Evolutionary conservation across 1,140 invertebrate genomes (phyloP).

Genomic region (Magallana ariakensis): DNA sequence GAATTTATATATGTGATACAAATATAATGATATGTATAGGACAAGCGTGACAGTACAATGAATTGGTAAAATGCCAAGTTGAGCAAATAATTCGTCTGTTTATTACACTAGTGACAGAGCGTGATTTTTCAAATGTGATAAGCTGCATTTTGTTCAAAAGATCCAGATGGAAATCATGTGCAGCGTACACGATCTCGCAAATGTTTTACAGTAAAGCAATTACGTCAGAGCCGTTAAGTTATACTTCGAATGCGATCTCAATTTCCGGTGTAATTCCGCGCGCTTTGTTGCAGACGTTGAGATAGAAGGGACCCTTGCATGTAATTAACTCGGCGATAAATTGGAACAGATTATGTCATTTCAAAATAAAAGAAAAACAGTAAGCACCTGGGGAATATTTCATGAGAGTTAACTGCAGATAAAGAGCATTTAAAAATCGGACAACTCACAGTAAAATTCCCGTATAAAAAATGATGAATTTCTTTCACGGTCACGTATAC

Average conservation of each 20-base stretch:
- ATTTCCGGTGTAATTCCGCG: slow-evolving; percentile 1
- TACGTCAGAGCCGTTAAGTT: neutral
- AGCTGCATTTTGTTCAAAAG: neutral
- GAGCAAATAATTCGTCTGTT: neutral
- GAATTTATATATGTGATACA: neutral
- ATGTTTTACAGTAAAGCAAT: neutral
- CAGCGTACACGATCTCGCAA: slow-evolving; percentile 1
- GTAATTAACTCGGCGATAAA: slow-evolving; percentile 20
- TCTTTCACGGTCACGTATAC: no score
- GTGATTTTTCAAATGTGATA: slow-evolving; percentile 15
- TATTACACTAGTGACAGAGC: slow-evolving; percentile 21
- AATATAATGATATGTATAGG: neutral
- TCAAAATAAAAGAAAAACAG: slow-evolving; percentile 23
- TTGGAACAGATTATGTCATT: slow-evolving; percentile 1
- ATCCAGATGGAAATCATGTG: slow-evolving; percentile 19
- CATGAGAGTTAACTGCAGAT: neutral
- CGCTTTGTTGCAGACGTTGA: slow-evolving; percentile 24
- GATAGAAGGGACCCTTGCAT: neutral
- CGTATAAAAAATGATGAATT: no score
- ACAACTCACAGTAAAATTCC: no score
- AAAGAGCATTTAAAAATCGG: neutral
- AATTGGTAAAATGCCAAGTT: neutral
- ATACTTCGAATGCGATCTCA: neutral
- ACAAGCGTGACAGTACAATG: neutral
- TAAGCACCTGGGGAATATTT: neutral